Evolutionary conservation across 2,797 vertebrate genomes (phyloP).

Genomic region (Emydoidea blandingii): DNA sequence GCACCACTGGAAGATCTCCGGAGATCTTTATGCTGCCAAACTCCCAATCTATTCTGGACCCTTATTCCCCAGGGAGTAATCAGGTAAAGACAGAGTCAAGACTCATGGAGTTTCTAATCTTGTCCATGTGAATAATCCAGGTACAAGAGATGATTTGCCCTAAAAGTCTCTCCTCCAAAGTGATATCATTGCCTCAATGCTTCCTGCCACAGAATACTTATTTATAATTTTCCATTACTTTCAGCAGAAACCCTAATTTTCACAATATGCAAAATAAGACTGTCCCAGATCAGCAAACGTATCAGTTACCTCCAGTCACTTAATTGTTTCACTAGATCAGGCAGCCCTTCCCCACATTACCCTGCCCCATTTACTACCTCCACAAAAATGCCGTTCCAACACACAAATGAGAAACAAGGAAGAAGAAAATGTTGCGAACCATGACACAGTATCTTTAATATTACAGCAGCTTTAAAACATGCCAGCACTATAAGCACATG

Average conservation of each 20-base stretch:
- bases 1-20: neutral
- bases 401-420: neutral
- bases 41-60: neutral
- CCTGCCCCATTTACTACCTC: neutral
- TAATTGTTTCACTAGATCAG: neutral
- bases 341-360: neutral
- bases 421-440: neutral
- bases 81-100: neutral
- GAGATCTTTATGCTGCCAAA: neutral
- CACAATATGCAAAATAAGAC: neutral
- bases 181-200: neutral
- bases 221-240: slow-evolving; percentile 8
- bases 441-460: slow-evolving; percentile 3
- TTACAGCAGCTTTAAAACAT: neutral
- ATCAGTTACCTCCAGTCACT: neutral
- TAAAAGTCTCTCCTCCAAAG: neutral
- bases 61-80: neutral
- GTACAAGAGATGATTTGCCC: neutral
- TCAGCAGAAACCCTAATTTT: neutral
- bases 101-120: neutral
- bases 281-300: neutral
- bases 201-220: neutral
- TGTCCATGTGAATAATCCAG: neutral
- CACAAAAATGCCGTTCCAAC: neutral
- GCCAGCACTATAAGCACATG: neutral